A percentile compares a stretch with the other conserved stretches of the same genome.
phyloP scores from a whole-genome alignment of 2,888 invertebrate species.

The Megamerina dolium region DNA sequence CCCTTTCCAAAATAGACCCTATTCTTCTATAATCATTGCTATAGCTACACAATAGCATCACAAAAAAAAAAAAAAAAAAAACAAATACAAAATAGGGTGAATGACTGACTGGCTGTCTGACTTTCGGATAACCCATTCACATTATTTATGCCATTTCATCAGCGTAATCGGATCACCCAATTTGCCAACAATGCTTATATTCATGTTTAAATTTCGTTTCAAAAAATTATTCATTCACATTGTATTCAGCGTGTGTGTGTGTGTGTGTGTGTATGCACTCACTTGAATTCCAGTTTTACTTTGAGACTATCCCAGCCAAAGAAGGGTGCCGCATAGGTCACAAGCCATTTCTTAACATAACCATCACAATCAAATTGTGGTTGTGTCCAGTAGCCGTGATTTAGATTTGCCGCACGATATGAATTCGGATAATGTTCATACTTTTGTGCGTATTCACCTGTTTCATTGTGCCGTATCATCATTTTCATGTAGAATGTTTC shows the following conservation, averaged over 20 bases:
- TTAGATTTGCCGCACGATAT: constrained; percentile 82
- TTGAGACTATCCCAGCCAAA: constrained; percentile 93
- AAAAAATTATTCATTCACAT: too few relatives aligned
- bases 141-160: neutral
- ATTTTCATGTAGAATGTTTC: constrained; percentile 90
- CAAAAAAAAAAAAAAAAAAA: too few relatives aligned
- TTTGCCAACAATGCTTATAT: neutral
- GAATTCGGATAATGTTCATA: constrained; percentile 82
- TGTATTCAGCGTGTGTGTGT: too few relatives aligned
- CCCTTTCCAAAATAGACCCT: too few relatives aligned
- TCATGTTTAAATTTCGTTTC: too few relatives aligned
- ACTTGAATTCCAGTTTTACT: constrained; percentile 90
- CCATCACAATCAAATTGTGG: constrained; percentile 92
- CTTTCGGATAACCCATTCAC: constrained; percentile 5
- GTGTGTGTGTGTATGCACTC: too few relatives aligned
- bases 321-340: constrained; percentile 94
- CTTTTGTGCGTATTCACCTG: constrained; percentile 72
- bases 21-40: too few relatives aligned
- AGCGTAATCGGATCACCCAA: neutral
- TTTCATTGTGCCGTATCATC: constrained; percentile 79
- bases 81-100: constrained; percentile 8
- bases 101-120: constrained; percentile 7
- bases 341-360: constrained; percentile 86
- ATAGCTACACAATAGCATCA: too few relatives aligned
- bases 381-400: constrained; percentile 86